Evolutionary conservation across 2,113 vertebrate species (phyloP), one percentile per base, ranked within the genome.

Genomic region (Rhinolophus ferrumequinum): DNA sequence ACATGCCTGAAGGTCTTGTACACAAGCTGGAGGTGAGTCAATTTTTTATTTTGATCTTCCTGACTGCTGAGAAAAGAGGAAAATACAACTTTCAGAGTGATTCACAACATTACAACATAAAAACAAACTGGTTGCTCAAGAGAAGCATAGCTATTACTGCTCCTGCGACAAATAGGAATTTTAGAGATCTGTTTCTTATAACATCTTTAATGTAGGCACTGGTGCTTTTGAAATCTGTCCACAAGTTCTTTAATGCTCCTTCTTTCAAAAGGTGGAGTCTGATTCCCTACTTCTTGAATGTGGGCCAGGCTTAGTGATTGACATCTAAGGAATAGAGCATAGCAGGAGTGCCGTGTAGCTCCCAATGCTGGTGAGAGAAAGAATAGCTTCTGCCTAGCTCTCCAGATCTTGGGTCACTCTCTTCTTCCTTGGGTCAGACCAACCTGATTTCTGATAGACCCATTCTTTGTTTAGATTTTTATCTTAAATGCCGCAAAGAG

Each of bases 1-100:
- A 58, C 66, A 64, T 35, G 19, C 60, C 35, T 90, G 75, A 15
- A 91, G 80, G 26, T 70, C 50, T 82, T 86, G n/a, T 70, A 58
- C 33, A 73, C 60, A 92, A 97, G 52, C 79, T 89, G 47, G 66
- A 86, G 33, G 67, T 86, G 38, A 86, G 24, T 44, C 62, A 82
- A 21, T 83, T 82, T 87, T 93, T 95, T 91, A 75, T 90, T 90
- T 66, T 94, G 88, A 72, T 54, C 33, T 95, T 96, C 77, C 92
- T 79, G 76, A 83, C 84, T 92, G 52, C 88, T 92, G 81, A 87
- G 86, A 95, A 93, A 93, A 86, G 56, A 90, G 76, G 73, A 86
- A 93, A 94, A 83, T 44, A 90, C 58, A 90, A 69, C 79, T 90
- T 95, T 90, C 70, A 80, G 30, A 56, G 56, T 60, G 64, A 91